Conservation (phyloP, 2,113 vertebrate species). For the Elephas maximus region DNA sequence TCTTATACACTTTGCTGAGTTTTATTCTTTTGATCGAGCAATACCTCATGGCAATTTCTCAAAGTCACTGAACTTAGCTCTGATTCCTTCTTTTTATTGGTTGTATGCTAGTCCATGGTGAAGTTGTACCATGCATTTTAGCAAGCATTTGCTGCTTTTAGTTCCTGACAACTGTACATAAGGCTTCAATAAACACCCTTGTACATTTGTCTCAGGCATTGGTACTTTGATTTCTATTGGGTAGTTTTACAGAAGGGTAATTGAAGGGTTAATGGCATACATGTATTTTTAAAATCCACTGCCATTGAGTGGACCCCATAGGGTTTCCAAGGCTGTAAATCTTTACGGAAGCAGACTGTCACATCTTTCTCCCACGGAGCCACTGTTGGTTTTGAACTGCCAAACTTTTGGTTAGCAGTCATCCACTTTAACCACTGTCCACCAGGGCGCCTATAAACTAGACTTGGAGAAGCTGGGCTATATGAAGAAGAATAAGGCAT, state of each 20-base stretch:
- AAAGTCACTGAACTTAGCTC: not conserved
- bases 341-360: too few relatives aligned
- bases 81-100: not conserved
- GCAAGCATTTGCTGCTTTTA: not conserved
- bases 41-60: not conserved
- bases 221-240: not conserved
- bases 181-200: too few relatives aligned
- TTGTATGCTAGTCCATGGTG: not conserved
- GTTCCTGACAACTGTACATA: not conserved
- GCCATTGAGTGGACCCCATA: too few relatives aligned
- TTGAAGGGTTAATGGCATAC: not conserved
- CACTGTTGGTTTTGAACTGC: too few relatives aligned
- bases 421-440: too few relatives aligned
- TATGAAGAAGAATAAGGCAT: too few relatives aligned
- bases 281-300: too few relatives aligned
- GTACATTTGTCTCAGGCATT: not conserved
- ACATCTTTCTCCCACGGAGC: too few relatives aligned
- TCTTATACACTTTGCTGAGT: not conserved
- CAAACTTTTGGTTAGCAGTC: too few relatives aligned
- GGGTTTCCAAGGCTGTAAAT: too few relatives aligned
- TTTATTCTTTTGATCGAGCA: not conserved
- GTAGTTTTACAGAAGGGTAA: not conserved
- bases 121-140: not conserved
- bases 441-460: too few relatives aligned
- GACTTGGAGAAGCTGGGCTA: too few relatives aligned